These are phyloP conservation scores for Oreortyx pictus DNA, from an alignment of 2,797 vertebrate species.

Conservation along the genomic window DNA sequence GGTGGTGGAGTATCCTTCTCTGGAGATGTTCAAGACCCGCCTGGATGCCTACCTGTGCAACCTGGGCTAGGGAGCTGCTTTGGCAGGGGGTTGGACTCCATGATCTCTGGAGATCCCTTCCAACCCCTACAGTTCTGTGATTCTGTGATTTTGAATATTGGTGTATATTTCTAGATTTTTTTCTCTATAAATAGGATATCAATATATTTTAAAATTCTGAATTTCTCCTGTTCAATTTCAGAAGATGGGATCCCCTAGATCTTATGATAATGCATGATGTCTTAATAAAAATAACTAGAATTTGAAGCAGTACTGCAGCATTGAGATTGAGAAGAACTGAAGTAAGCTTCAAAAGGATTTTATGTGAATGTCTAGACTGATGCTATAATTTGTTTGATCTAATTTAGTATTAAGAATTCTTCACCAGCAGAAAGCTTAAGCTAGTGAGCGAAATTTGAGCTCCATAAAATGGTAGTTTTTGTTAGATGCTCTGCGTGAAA, in stretches of 20 bases:
- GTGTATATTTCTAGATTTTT: background rate
- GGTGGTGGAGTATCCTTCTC: too few species aligned
- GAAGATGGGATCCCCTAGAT: background rate
- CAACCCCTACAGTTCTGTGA: too few species aligned
- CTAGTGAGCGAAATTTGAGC: background rate
- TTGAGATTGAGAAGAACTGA: background rate
- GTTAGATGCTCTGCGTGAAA: background rate
- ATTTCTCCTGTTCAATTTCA: background rate
- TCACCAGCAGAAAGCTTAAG: conserved; percentile 6
- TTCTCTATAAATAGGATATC: background rate
- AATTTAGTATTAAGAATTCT: background rate
- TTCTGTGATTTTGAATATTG: background rate
- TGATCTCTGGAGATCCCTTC: too few species aligned
- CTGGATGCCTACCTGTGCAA: too few species aligned
- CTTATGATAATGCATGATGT: background rate
- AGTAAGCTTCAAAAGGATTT: background rate
- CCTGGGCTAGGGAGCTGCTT: too few species aligned
- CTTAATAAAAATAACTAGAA: background rate
- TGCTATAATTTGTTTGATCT: background rate
- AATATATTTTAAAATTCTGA: background rate
- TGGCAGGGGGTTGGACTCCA: too few species aligned
- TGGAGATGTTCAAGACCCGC: too few species aligned
- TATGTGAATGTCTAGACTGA: background rate
- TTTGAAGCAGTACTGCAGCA: background rate
- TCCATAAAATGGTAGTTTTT: background rate